Base-by-base conservation (phyloP, 53 echinoderm and acorn worm genomes). In the Holothuria leucospilota region DNA sequence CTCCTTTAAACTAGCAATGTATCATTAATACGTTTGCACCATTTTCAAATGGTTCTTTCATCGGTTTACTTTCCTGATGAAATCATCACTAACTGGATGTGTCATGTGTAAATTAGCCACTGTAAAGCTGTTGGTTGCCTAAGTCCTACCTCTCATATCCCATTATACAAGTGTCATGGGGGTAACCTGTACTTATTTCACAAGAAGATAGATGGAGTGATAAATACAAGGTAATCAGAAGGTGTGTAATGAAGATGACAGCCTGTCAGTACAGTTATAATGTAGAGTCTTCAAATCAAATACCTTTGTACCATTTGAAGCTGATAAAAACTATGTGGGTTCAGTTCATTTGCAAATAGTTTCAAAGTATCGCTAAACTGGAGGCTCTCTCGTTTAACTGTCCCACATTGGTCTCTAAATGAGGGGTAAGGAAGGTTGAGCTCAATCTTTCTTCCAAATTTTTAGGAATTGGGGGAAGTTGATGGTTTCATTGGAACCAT, bases 151-250 rank as follows among this genome's bases (percentile, higher is more conserved):
- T 75, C 75, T 75, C 52, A 40, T 75, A 28, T 49, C 27, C 75
- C 75, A 75, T 75, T 75, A 75, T 75, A 75, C 75, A 75, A 75
- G 75, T 49, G 51, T 75, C 75, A 27, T 51, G 75, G 75, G 75
- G 75, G 75, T 75, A 75, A 49, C 75, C 13, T 75, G 75, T 49
- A 75, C 75, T 75, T 75, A 75, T 75, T 75, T 75, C 75, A 75
- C 75, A 72, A 46, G 49, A 72, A 51, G 75, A 75, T 18, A 49
- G 75, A 75, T 75, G 52, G 52, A 75, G 75, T 52, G 75, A 75
- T 75, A 75, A 75, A 75, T 75, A 75, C 49, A 49, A 6, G 75
- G 24, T 75, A 75, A 72, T 72, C 72, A 72, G 21, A 41, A 75
- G 75, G 52, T 52, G 75, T 75, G 49, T 75, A 75, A 75, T 52